Conservation (phyloP, 2,113 vertebrate species). For the Pluvialis apricaria region DNA sequence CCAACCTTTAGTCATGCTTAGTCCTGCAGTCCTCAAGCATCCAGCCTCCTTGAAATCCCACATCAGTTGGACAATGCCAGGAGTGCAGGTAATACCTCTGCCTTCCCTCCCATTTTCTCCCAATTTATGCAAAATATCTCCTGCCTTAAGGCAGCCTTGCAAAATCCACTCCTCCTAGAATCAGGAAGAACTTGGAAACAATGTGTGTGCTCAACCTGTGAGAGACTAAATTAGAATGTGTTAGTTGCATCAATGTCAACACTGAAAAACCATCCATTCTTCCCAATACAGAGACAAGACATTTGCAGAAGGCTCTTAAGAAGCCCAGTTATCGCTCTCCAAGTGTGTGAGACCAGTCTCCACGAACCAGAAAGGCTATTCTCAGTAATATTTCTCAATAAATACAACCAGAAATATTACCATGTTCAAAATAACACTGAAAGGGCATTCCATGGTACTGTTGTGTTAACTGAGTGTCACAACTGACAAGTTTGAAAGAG, state of each 20-base stretch:
- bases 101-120: neutral
- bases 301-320: neutral
- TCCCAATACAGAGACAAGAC: neutral
- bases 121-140: neutral
- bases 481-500: neutral
- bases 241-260: neutral
- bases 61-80: neutral
- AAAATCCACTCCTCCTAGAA: neutral
- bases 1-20: neutral
- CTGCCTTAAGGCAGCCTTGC: neutral
- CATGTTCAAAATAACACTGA: neutral
- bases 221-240: neutral
- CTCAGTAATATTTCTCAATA: neutral
- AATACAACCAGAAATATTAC: neutral
- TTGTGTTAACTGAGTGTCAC: neutral
- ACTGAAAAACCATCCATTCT: neutral
- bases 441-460: neutral
- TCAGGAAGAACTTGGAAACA: neutral
- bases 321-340: neutral
- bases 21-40: neutral
- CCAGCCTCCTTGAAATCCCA: neutral
- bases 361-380: neutral
- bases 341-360: neutral
- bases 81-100: neutral
- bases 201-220: neutral